A percentile compares a stretch with the other conserved stretches of the same genome.
phyloP scores from a whole-genome alignment of 2,113 vertebrate genomes.

The Pygathrix nemaeus region DNA sequence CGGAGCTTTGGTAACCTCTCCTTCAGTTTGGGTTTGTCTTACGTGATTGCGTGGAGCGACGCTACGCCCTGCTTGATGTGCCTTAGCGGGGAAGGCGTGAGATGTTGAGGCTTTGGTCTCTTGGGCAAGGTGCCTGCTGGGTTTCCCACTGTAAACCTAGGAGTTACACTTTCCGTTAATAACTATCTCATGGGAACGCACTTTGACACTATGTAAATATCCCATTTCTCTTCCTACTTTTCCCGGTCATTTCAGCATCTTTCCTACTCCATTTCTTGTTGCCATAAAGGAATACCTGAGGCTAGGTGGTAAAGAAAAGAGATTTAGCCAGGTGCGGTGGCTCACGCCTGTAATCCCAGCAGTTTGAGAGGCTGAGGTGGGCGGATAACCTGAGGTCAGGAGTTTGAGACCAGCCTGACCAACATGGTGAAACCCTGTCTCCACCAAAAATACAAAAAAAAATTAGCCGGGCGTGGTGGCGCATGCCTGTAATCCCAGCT shows the following conservation, averaged over 20 bases:
- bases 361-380: no score
- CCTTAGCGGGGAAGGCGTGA: not conserved
- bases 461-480: no score
- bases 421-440: no score
- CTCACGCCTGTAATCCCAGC: no score
- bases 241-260: not conserved
- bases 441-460: no score
- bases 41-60: fast-evolving
- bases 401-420: no score
- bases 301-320: not conserved
- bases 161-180: not conserved
- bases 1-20: not conserved
- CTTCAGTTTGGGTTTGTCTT: not conserved
- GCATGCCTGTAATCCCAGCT: no score
- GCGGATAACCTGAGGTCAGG: no score
- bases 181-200: not conserved
- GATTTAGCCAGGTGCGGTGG: no score
- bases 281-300: not conserved
- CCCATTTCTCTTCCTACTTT: not conserved
- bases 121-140: not conserved
- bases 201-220: not conserved
- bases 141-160: not conserved
- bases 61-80: not conserved
- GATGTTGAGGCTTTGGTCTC: not conserved
- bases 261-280: not conserved